These are phyloP conservation scores for Eupithecia dodoneata DNA, from an alignment of 2,888 invertebrate genomes.

Conservation along the genomic window DNA sequence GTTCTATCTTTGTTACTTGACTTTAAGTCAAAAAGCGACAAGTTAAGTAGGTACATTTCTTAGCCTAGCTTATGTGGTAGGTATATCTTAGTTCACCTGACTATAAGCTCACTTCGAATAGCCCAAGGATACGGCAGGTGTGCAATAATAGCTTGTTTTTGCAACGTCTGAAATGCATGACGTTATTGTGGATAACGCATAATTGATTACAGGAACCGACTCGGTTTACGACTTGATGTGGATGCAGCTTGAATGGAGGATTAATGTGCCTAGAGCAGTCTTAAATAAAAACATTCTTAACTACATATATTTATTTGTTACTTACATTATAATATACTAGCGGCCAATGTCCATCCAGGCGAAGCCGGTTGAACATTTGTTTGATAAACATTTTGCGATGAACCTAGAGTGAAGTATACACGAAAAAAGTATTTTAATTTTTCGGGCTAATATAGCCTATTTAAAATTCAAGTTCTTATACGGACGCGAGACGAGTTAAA, in stretches of 20 bases:
- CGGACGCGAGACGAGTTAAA: too few species aligned
- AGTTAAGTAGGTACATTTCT: neutral
- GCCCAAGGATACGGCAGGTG: conserved; percentile 20
- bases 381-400: too few species aligned
- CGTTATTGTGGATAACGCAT: conserved; percentile 25
- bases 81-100: neutral
- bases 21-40: neutral
- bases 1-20: neutral
- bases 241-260: conserved; percentile 1
- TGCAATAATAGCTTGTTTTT: conserved; percentile 27
- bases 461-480: too few species aligned
- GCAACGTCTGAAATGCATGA: conserved; percentile 24
- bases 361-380: too few species aligned
- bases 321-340: neutral
- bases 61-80: neutral
- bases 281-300: neutral
- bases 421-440: too few species aligned
- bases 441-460: too few species aligned
- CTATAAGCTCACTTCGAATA: neutral
- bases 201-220: conserved; percentile 24
- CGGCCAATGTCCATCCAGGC: too few species aligned
- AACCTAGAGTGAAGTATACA: too few species aligned
- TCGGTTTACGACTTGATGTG: neutral
- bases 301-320: neutral
- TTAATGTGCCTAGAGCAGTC: neutral